phyloP scores from a whole-genome alignment of 2,113 vertebrate genomes.

The Probosciger aterrimus region DNA sequence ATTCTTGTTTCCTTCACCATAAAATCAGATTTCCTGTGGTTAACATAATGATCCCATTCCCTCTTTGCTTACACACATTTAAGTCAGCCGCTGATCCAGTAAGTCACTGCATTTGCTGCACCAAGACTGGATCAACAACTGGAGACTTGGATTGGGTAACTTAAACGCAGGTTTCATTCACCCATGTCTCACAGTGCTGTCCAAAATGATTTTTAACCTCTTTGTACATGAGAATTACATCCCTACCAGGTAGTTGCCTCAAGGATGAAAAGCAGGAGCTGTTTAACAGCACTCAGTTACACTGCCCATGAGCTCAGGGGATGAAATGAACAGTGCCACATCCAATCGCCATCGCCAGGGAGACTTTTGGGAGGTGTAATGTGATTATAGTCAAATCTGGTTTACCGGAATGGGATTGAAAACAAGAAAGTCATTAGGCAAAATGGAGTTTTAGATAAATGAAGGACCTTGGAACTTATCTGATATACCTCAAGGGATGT shows the following conservation, averaged over 20 bases:
- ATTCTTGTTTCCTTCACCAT: slow-evolving; percentile 27
- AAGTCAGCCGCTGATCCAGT: not conserved
- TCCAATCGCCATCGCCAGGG: not conserved
- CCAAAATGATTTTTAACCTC: not conserved
- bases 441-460: not conserved
- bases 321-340: not conserved
- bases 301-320: not conserved
- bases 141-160: not conserved
- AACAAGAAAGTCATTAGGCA: not conserved
- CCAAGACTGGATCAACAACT: not conserved
- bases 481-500: not conserved
- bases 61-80: not conserved
- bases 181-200: not conserved
- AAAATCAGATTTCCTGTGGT: slow-evolving; percentile 14
- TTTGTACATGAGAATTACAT: not conserved
- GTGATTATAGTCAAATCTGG: not conserved
- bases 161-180: not conserved
- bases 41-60: not conserved
- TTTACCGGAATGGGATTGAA: not conserved
- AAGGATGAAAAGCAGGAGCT: not conserved
- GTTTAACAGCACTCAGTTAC: not conserved
- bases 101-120: not conserved
- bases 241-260: not conserved
- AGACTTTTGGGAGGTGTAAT: not conserved
- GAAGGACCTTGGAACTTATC: not conserved